A percentile compares a stretch with the other conserved stretches of the same genome.
These are phyloP conservation scores for Drosophila leonis DNA, from an alignment of 2,888 invertebrate species.

Conservation along the genomic window DNA sequence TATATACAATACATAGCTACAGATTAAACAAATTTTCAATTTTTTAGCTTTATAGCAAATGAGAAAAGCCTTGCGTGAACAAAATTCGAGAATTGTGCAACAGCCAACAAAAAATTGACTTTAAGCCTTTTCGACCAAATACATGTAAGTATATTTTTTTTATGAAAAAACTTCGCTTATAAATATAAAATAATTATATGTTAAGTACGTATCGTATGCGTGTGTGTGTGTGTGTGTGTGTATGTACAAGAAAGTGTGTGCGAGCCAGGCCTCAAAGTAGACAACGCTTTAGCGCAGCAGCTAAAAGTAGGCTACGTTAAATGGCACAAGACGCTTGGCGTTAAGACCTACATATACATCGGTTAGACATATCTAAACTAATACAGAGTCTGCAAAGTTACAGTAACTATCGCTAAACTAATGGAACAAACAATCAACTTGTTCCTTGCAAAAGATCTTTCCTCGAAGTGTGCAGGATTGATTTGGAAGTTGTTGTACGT, in stretches of 20 bases:
- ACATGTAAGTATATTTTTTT: neutral
- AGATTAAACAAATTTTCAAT: slow-evolving; percentile 11
- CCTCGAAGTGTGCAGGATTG: slow-evolving; percentile 10
- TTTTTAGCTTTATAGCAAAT: slow-evolving; percentile 20
- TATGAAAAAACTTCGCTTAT: slow-evolving; percentile 25
- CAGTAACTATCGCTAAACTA: slow-evolving; percentile 1
- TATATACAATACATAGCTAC: slow-evolving; percentile 33
- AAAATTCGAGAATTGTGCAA: slow-evolving; percentile 48
- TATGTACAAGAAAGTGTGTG: slow-evolving; percentile 38
- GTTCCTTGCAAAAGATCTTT: neutral
- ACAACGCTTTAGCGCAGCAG: slow-evolving; percentile 33
- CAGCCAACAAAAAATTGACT: slow-evolving; percentile 56
- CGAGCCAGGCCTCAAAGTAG: slow-evolving; percentile 30
- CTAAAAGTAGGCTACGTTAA: slow-evolving; percentile 27
- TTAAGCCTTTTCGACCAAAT: slow-evolving; percentile 40
- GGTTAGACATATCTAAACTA: slow-evolving; percentile 7
- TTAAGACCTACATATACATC: slow-evolving; percentile 17
- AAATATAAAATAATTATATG: slow-evolving; percentile 21
- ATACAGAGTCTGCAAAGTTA: slow-evolving; percentile 11
- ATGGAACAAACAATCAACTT: slow-evolving; percentile 4
- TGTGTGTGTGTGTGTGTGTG: slow-evolving; percentile 5
- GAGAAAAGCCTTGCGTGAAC: slow-evolving; percentile 33
- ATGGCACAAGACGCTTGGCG: slow-evolving; percentile 54
- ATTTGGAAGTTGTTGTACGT: neutral
- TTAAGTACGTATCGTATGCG: slow-evolving; percentile 34